These are phyloP conservation scores for Chaetophractus vellerosus DNA, from an alignment of 2,797 vertebrate genomes.

Conservation along the genomic window DNA sequence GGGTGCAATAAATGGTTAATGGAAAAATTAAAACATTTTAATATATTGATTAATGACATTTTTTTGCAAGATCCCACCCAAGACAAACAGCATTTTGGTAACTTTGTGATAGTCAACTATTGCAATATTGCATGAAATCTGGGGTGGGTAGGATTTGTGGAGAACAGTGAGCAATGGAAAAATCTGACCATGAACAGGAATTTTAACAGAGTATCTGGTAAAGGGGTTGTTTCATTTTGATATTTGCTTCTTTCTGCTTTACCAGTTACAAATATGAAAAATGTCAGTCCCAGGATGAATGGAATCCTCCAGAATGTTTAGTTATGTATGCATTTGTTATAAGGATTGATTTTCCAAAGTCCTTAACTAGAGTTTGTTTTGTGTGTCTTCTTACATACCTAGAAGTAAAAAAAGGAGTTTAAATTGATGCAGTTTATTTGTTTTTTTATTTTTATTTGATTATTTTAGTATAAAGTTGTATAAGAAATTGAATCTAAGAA, in stretches of 20 bases:
- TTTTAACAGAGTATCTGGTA: neutral
- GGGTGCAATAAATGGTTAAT: neutral
- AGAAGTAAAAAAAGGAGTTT: neutral
- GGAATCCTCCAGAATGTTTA: neutral
- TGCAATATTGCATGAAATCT: neutral
- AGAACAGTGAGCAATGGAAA: neutral
- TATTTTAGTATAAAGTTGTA: slow-evolving; percentile 16
- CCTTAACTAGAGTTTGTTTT: slow-evolving; percentile 60
- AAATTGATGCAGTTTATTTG: slow-evolving; percentile 15
- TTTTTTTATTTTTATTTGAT: slow-evolving; percentile 12
- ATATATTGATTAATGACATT: neutral
- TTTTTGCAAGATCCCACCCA: neutral
- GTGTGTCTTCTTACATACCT: neutral
- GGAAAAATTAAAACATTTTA: neutral
- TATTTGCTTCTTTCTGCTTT: slow-evolving; percentile 5
- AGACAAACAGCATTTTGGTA: neutral
- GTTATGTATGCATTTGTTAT: neutral
- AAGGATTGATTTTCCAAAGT: slow-evolving; percentile 52
- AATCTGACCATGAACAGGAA: neutral
- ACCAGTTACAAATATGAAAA: slow-evolving; percentile 33
- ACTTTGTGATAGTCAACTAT: neutral
- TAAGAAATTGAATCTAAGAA: slow-evolving; percentile 41
- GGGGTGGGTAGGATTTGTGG: neutral
- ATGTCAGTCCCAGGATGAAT: neutral
- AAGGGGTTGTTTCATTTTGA: slow-evolving; percentile 15